phyloP scores from a whole-genome alignment of 2,113 vertebrate genomes.

The Heterocephalus glaber region DNA sequence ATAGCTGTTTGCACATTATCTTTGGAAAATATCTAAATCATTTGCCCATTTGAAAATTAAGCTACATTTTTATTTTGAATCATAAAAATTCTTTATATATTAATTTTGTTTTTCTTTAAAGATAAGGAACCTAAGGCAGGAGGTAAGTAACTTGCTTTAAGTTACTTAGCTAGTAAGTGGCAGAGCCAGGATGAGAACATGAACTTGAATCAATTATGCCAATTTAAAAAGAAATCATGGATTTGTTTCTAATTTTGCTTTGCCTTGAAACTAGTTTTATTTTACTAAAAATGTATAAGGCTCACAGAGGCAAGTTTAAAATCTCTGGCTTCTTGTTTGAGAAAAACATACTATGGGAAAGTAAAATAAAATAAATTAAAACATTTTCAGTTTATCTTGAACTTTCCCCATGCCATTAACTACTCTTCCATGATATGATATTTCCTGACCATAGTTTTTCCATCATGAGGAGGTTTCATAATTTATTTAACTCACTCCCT shows the following conservation, averaged over 20 bases:
- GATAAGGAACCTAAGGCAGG: not conserved
- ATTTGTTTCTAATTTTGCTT: not conserved
- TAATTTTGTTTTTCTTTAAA: not conserved
- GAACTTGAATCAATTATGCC: not conserved
- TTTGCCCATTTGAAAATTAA: not conserved
- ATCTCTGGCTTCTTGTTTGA: conserved; percentile 2
- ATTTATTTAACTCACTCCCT: not conserved
- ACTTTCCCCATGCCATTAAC: not conserved
- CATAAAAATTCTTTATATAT: not conserved
- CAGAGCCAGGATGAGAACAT: not conserved
- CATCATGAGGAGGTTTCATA: not conserved
- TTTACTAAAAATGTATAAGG: not conserved
- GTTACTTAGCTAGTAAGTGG: not conserved
- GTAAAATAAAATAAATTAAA: not conserved
- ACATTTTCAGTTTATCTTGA: not conserved
- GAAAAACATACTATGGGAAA: not conserved
- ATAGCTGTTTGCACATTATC: not conserved
- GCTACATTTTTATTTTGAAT: not conserved
- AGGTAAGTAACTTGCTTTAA: not conserved
- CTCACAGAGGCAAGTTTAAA: not conserved
- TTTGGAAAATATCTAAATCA: not conserved
- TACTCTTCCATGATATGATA: not conserved
- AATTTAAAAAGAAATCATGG: not conserved
- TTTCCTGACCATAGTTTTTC: not conserved
- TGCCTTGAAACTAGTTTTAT: conserved; percentile 24